phyloP scores from a whole-genome alignment of 1,140 invertebrate genomes.

The Orius laevigatus region DNA sequence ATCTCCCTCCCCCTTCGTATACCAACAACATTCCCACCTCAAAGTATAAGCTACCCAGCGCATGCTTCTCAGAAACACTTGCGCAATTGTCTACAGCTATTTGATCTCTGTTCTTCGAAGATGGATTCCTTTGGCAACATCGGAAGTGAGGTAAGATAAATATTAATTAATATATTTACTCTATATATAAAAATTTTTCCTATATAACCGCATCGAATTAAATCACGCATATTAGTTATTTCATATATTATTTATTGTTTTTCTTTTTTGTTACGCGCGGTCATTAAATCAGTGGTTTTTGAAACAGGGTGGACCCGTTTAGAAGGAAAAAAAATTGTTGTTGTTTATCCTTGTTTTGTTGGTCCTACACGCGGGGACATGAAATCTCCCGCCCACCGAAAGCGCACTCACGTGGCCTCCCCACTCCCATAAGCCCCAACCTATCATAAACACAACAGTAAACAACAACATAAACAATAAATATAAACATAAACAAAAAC shows the following conservation, averaged over 20 bases:
- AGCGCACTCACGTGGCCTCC: slow-evolving; percentile 5
- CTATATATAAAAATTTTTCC: no score
- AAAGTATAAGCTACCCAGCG: slow-evolving; percentile 18
- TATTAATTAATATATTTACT: slow-evolving; percentile 13
- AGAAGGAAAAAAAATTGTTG: no score
- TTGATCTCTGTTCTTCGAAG: slow-evolving; percentile 19
- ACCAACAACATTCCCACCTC: slow-evolving; percentile 19
- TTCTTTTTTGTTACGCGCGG: background rate
- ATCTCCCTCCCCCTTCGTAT: slow-evolving; percentile 10
- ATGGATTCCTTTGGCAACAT: slow-evolving; percentile 19
- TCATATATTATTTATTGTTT: slow-evolving; percentile 1
- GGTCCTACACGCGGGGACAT: no score
- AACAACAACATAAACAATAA: slow-evolving; percentile 7
- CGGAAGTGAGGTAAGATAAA: slow-evolving; percentile 17
- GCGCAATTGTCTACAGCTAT: slow-evolving; percentile 19
- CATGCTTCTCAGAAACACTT: slow-evolving; percentile 19
- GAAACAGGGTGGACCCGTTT: background rate
- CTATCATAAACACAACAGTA: slow-evolving; percentile 2
- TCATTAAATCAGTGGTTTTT: background rate
- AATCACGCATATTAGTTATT: background rate
- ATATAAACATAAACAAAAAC: slow-evolving; percentile 6
- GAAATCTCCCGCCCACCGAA: no score
- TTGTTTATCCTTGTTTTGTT: no score
- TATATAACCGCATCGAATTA: no score
- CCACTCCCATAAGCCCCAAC: background rate